Base-by-base conservation (phyloP, 2,113 vertebrate species). In the Ranitomeya imitator region DNA sequence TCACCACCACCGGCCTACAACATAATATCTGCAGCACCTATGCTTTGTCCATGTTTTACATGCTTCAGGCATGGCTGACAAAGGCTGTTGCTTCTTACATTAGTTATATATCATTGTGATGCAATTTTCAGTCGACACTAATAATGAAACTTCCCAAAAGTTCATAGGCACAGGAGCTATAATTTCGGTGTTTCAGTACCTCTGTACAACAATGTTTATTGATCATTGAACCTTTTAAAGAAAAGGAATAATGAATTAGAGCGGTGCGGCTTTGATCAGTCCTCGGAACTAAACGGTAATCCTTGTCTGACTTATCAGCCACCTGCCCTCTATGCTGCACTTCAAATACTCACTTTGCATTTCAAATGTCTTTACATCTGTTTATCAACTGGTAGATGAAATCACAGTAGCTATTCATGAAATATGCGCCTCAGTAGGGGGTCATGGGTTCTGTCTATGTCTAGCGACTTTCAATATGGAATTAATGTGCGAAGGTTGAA, bases 351-450 rank as follows among this genome's bases (percentile, higher is more conserved):
- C 11, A 74, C 61, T 87, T 69, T 80, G 61, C 85, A 87, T 69
- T 87, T 80, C 85, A 87, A 87, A 87, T 87, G 60, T 16, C 85
- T 31, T 23, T 79, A 79, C 77, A 69, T 87, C 77, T 80, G 51
- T 87, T 87, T 80, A 79, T 80, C 52, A 67, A 80, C 61, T 37
- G 15, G 51, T 80, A 52, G 77, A 15, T 57, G 57, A 79, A 80
- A 87, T 79, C 57, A 19, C 77, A 69, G 19, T 52, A 69, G 63
- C 18, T 57, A 37, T 55, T 59, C 10, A 80, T 80, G 79, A 71
- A 71, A 15, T 26, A 19, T 10, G 14, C 37, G 45, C 23, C 63
- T 18, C 61, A 80, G 15, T 31, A 82, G 26, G 52, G 45, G 79
- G 18, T 18, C 59, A 82, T 12, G 21, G 54, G 15, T 59, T 63